Percentiles rank a stretch among this genome's conserved stretches.
Evolutionary conservation across 2,797 vertebrate genomes (phyloP).

Genomic region (Gambusia yucatana): DNA sequence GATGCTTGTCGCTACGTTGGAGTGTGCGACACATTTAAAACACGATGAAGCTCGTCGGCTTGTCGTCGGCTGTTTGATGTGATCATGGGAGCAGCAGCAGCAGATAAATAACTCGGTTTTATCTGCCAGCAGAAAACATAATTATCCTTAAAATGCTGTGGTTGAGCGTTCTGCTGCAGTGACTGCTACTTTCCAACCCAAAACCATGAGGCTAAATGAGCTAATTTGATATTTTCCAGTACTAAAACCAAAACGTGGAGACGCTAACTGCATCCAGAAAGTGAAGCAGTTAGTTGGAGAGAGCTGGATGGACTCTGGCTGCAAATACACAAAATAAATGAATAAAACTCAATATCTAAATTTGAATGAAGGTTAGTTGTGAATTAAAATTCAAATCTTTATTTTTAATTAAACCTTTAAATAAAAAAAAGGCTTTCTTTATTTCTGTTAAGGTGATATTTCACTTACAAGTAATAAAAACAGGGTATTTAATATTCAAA

Average conservation of each 20-base stretch:
- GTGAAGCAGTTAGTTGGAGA: neutral
- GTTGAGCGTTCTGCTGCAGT: neutral
- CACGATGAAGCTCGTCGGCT: constrained; percentile 25
- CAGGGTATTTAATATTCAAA: too few relatives aligned
- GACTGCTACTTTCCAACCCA: constrained; percentile 33
- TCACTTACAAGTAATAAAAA: too few relatives aligned
- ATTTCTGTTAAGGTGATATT: too few relatives aligned
- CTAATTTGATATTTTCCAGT: constrained; percentile 43
- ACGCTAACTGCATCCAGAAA: constrained; percentile 6
- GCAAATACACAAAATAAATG: neutral
- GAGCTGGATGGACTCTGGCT: neutral
- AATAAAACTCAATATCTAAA: neutral
- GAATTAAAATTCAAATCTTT: neutral
- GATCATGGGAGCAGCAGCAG: too few relatives aligned
- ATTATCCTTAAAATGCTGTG: neutral
- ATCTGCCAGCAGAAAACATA: neutral
- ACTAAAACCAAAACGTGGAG: constrained; percentile 7
- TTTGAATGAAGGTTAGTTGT: neutral
- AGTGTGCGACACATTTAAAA: constrained; percentile 18
- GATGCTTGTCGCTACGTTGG: constrained; percentile 19
- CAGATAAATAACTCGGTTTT: neutral
- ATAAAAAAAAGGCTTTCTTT: too few relatives aligned
- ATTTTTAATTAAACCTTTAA: too few relatives aligned
- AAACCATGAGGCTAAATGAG: constrained; percentile 28
- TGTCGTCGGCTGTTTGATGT: neutral